phyloP scores from a whole-genome alignment of 2,113 vertebrate genomes.

The Carassius carassius region DNA sequence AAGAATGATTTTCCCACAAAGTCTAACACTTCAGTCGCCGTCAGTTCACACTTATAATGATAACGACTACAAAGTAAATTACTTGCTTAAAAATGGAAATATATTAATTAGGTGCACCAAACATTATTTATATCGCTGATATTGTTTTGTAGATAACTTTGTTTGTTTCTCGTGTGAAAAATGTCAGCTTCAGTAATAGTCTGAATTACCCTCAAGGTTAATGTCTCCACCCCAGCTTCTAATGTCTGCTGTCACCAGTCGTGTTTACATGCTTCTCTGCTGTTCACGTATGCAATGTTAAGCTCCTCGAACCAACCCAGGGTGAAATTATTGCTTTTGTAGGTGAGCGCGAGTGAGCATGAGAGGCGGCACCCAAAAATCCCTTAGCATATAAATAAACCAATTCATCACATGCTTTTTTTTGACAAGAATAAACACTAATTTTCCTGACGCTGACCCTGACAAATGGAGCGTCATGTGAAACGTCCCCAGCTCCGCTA shows the following conservation, averaged over 20 bases:
- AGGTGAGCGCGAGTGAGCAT: constrained; percentile 40
- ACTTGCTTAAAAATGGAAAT: constrained; percentile 25
- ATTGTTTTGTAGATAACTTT: not conserved
- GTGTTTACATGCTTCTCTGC: constrained; percentile 17
- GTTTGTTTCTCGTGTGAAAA: constrained; percentile 2
- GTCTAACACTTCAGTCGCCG: constrained; percentile 1
- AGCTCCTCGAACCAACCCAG: constrained; percentile 50
- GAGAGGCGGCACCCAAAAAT: constrained; percentile 53
- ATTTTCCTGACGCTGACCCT: constrained; percentile 90
- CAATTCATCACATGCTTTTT: constrained; percentile 92
- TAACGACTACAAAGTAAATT: not conserved
- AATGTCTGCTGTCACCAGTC: constrained; percentile 42
- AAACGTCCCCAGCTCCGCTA: constrained; percentile 58
- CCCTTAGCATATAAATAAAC: constrained; percentile 99
- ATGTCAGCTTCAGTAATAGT: constrained; percentile 29
- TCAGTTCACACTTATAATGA: constrained; percentile 18
- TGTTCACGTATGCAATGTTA: constrained; percentile 59
- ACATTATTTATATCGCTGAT: not conserved
- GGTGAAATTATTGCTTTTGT: constrained; percentile 58
- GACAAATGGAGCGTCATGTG: constrained; percentile 81
- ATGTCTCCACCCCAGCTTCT: constrained; percentile 51
- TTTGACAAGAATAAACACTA: constrained; percentile 90
- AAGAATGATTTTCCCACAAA: constrained; percentile 6
- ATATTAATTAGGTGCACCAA: constrained; percentile 11
- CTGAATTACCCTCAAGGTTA: constrained; percentile 54